These are phyloP conservation scores for Prolemur simus DNA, from an alignment of 2,113 vertebrate species.

Conservation along the genomic window DNA sequence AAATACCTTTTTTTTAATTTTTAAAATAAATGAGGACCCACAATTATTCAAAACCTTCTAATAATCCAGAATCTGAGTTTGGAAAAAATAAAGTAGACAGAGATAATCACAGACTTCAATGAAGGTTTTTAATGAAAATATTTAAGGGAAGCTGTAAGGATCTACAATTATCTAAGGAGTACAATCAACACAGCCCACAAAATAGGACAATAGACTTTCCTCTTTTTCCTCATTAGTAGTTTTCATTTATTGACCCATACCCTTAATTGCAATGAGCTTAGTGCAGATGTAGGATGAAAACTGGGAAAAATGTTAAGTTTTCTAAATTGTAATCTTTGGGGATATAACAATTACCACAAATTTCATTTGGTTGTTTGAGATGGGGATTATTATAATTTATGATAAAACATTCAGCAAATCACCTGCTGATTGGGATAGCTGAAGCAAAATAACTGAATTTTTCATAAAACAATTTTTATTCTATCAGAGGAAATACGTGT, in stretches of 20 bases:
- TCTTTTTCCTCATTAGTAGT: background rate
- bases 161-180: background rate
- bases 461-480: slow-evolving; percentile 43
- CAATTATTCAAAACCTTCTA: background rate
- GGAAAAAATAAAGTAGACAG: background rate
- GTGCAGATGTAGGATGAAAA: background rate
- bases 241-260: slow-evolving; percentile 8
- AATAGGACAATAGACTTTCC: background rate
- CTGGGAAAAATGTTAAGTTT: background rate
- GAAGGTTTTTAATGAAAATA: background rate
- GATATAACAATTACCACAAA: slow-evolving; percentile 2
- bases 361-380: slow-evolving; percentile 40
- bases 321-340: background rate
- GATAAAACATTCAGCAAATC: slow-evolving; percentile 38
- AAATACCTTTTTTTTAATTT: background rate
- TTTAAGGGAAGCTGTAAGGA: background rate
- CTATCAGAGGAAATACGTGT: background rate
- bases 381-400: slow-evolving; percentile 48
- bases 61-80: background rate
- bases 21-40: background rate
- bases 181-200: background rate
- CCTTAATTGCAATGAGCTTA: background rate
- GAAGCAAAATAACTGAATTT: background rate
- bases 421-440: background rate
- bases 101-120: background rate